A percentile compares a stretch with the other conserved stretches of the same genome.
phyloP scores from a whole-genome alignment of 1,140 invertebrate species.

The Xylocopa sonorina region DNA sequence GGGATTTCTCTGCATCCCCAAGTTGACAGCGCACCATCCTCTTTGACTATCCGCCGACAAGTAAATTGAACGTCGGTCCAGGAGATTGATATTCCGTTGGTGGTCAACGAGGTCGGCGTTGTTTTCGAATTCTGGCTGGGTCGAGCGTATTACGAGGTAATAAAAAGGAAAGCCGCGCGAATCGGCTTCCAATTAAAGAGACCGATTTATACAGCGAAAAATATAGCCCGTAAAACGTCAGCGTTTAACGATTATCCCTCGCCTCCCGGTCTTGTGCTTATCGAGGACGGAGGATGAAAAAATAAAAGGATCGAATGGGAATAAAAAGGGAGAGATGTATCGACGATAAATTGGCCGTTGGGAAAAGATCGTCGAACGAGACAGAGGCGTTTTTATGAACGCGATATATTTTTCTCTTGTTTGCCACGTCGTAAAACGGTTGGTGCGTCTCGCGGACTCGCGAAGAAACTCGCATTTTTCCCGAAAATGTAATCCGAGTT shows the following conservation, averaged over 20 bases:
- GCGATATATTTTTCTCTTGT: conserved; percentile 31
- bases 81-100: conserved; percentile 2
- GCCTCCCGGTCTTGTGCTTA: background rate
- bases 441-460: conserved; percentile 23
- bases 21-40: background rate
- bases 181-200: conserved; percentile 49
- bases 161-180: conserved; percentile 56
- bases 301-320: background rate
- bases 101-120: background rate
- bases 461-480: background rate
- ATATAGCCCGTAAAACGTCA: conserved; percentile 59
- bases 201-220: conserved; percentile 52
- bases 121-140: background rate
- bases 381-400: conserved; percentile 23
- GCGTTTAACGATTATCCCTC: conserved; percentile 46
- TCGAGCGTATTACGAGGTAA: conserved; percentile 8
- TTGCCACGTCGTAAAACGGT: conserved; percentile 27
- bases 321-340: conserved; percentile 5
- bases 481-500: conserved; percentile 24
- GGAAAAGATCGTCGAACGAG: conserved; percentile 16
- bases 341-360: conserved; percentile 42
- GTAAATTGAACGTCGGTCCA: background rate
- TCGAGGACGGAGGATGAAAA: background rate
- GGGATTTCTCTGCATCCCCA: no score
- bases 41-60: background rate